Base-by-base conservation (phyloP, 1,140 invertebrate genomes). In the Hylyphantes graminicola region DNA sequence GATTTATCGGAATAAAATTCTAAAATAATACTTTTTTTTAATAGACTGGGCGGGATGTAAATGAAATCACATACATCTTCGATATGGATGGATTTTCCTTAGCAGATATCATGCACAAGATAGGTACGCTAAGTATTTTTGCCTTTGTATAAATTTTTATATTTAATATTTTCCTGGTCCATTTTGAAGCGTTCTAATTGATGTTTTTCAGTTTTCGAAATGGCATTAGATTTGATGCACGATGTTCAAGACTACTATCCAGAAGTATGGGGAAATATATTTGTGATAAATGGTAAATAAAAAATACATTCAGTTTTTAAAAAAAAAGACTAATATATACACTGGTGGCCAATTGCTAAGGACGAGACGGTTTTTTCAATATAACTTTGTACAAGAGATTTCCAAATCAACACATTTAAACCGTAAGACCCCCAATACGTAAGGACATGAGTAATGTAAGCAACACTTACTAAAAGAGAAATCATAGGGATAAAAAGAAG, bases 31-130 rank as follows among this genome's bases (percentile, higher is more conserved):
- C 9, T 64, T 13, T 53, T 67, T 54, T n/a, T 50, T 70, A 59
- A 3, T 51, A 80, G 77, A 80, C 77, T 13, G 77, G 77, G 12
- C 55, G 59, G 8, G 21, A 68, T 0, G 12, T 59, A 0, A 68
- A 68, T 59, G 77, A 80, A 57, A 70, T 80, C 17, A 80, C 77
- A 0, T 80, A 80, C 15, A 80, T 80, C 8, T 80, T 80, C 12
- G 77, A 80, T 50, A n/a, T 80, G 63, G 77, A 48, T 57, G 67
- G 55, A 8, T 50, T 80, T 13, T 68, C 77, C 2, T 10, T 80
- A 17, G 54, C 68, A n/a, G 13, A 78, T 48, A 53, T 78, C 9
- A 17, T 78, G 19, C 76, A 78, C 17, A 78, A 78, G 19, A 35
- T 61, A 65, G 76, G 76, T 78, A 21, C 65, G 76, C 21, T n/a